A percentile compares a stretch with the other conserved stretches of the same genome.
Conservation (phyloP, 2,797 vertebrate species). For the Etheostoma nigrum region DNA sequence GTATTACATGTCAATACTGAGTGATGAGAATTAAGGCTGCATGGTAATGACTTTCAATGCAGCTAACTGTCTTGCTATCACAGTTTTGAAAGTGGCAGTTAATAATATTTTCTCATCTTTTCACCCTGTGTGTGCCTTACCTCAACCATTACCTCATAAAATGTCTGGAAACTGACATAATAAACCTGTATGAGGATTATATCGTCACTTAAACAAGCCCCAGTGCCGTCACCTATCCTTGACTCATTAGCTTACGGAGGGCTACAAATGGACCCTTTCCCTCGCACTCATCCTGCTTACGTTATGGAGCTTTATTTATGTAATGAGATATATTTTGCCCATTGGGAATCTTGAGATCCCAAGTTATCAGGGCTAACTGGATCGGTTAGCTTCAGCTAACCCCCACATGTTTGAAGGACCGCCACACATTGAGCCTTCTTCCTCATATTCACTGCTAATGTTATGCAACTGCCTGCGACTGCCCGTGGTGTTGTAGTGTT, state of each 20-base stretch:
- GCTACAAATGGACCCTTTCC: neutral
- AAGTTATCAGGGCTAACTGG: neutral
- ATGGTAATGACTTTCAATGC: neutral
- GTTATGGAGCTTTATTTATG: neutral
- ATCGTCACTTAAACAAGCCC: conserved; percentile 8
- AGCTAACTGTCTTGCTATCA: neutral
- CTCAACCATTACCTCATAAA: conserved; percentile 28
- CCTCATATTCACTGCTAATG: conserved; percentile 14
- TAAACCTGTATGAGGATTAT: conserved; percentile 14
- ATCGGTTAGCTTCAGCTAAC: conserved; percentile 2
- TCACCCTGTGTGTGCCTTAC: neutral
- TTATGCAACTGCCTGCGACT: neutral
- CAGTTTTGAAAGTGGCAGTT: conserved; percentile 4
- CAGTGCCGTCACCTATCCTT: conserved; percentile 36
- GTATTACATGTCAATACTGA: neutral
- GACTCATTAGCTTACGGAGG: conserved; percentile 14
- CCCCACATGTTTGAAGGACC: neutral
- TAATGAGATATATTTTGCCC: neutral
- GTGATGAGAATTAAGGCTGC: conserved; percentile 5
- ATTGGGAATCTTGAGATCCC: neutral
- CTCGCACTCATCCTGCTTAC: neutral
- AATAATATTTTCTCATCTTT: neutral
- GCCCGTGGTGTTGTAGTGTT: conserved; percentile 14
- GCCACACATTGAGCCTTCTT: neutral
- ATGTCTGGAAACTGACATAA: conserved; percentile 16